These are phyloP conservation scores for Plagiodera versicolora DNA, from an alignment of 2,888 invertebrate species.

Conservation along the genomic window DNA sequence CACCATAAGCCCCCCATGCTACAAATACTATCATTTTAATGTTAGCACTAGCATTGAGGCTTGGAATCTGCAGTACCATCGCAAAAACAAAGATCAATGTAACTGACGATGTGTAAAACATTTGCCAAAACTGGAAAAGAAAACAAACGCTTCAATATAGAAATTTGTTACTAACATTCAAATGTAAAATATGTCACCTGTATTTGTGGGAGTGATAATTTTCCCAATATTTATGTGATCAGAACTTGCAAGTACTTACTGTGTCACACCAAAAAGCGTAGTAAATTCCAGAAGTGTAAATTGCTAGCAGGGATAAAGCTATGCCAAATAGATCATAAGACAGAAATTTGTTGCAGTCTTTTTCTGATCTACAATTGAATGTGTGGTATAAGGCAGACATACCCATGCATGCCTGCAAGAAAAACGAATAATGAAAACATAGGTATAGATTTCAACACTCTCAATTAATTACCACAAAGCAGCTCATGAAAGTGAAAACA, in stretches of 20 bases:
- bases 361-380: conserved; percentile 89
- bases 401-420: conserved; percentile 87
- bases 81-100: conserved; percentile 79
- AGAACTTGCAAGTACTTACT: conserved; percentile 67
- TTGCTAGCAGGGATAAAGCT: conserved; percentile 87
- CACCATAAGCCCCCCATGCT: conserved; percentile 86
- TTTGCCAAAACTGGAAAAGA: conserved; percentile 68
- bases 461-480: conserved; percentile 73
- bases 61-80: conserved; percentile 78
- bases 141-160: background rate
- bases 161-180: background rate
- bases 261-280: conserved; percentile 96
- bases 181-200: too few relatives aligned
- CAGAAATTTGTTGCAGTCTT: conserved; percentile 82
- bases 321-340: conserved; percentile 93
- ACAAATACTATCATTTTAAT: conserved; percentile 80
- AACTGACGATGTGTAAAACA: conserved; percentile 82
- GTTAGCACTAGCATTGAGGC: conserved; percentile 68
- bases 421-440: conserved; percentile 23
- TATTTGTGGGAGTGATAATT: background rate
- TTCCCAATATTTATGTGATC: too few relatives aligned
- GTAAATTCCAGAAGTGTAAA: conserved; percentile 94
- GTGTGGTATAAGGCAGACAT: conserved; percentile 91
- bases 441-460: background rate
- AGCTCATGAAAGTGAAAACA: conserved; percentile 78